Base-by-base conservation (phyloP, 2,888 invertebrate species). In the Drosophila incognita region DNA sequence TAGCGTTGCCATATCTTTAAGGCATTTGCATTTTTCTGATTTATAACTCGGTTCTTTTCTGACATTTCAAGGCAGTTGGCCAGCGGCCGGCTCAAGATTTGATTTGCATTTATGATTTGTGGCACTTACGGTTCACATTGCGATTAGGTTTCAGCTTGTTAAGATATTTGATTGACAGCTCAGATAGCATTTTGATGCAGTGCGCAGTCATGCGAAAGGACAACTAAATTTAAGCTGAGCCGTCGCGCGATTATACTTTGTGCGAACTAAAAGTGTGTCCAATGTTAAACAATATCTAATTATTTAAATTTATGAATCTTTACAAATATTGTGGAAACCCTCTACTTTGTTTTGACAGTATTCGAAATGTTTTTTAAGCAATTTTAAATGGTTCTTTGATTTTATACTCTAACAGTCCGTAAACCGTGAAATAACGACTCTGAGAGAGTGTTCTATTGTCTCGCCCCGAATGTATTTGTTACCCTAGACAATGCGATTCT, bases 11-110 rank as follows among this genome's bases (percentile, higher is more conserved):
- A 31, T 46, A 35, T 48, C 42, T 11, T 31, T 21, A 18, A 8
- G 52, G 29, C 18, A 85, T 84, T 84, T 76, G 69, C 86, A 89
- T 84, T 65, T 67, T 38, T 18, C 31, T 63, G 53, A 74, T 74
- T 59, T 52, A 59, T 60, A 56, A 46, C 11, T 11, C 2, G 11
- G 5, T 10, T 54, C 18, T 29, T 36, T n/a, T 61, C 67, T 53
- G 66, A 73, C 74, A 73, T 40, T 27, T 66, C 48, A 40, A 27
- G 36, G 59, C 40, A 61, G 21, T 2, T 73, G 13, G 15, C 11
- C 49, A 21, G 18, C 48, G 54, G 51, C 11, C 40, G 38, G 18
- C 31, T 58, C 15, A 21, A 49, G n/a, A 35, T 58, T 49, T 40
- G 11, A 56, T 33, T 62, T 33, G 72, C 74, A 64, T 53, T 58